Percentiles rank a stretch among this genome's conserved stretches.
Evolutionary conservation across 2,113 vertebrate genomes (phyloP).

Genomic region (Cyprinus carpio): DNA sequence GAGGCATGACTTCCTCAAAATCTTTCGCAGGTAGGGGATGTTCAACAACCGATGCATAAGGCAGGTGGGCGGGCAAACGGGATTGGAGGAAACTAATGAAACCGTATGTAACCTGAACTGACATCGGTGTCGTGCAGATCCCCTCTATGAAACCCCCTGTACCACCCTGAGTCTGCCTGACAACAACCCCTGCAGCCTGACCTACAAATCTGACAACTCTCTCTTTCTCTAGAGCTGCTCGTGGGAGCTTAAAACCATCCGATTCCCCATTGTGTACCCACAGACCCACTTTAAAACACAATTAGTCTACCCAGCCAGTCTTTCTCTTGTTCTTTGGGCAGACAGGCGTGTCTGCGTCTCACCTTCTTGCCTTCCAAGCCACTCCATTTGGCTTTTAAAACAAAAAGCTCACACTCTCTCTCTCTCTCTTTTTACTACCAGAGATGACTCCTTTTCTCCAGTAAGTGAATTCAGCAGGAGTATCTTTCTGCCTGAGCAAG

Average conservation of each 20-base stretch:
- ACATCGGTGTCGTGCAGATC: constrained; percentile 10
- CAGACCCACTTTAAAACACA: constrained; percentile 79
- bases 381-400: constrained; percentile 61
- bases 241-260: constrained; percentile 70
- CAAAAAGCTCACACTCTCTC: constrained; percentile 43
- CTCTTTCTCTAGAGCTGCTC: constrained; percentile 71
- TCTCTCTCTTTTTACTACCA: constrained; percentile 21
- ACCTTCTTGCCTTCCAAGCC: constrained; percentile 41
- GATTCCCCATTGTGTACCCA: constrained; percentile 69
- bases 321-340: constrained; percentile 50
- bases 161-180: constrained; percentile 71
- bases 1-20: background rate
- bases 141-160: constrained; percentile 48
- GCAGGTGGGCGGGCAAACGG: background rate
- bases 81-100: background rate
- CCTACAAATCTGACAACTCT: constrained; percentile 80
- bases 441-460: constrained; percentile 54
- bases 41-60: background rate
- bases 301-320: constrained; percentile 68
- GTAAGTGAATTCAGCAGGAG: constrained; percentile 64
- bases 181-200: constrained; percentile 75
- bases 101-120: constrained; percentile 36
- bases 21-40: background rate
- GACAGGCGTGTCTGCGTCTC: constrained; percentile 46
- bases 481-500: constrained; percentile 50